A percentile compares a stretch with the other conserved stretches of the same genome.
Conservation (phyloP, 2,797 vertebrate genomes). For the Heteromormyrus szaboi region DNA sequence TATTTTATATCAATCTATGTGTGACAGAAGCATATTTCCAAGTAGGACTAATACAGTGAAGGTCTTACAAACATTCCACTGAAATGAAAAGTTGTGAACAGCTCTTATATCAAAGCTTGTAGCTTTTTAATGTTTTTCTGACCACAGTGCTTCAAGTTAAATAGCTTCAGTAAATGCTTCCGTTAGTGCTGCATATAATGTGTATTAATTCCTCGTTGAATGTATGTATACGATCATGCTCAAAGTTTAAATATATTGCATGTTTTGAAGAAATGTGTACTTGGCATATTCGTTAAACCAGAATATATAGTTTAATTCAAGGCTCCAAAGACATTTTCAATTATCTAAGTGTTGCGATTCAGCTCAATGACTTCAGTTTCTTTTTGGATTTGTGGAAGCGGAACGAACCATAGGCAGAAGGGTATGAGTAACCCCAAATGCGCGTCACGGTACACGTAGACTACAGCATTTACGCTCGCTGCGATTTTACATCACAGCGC, state of each 20-base stretch:
- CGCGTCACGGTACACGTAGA: neutral
- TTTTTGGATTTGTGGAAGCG: neutral
- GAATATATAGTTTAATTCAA: neutral
- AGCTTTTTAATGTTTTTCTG: neutral
- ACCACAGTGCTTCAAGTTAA: neutral
- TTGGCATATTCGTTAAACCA: neutral
- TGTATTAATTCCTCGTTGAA: neutral
- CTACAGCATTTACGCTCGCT: neutral
- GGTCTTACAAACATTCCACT: neutral
- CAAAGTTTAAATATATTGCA: neutral
- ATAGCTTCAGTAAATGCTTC: neutral
- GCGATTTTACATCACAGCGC: constrained; percentile 7
- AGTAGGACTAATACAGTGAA: neutral
- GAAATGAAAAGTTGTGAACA: neutral
- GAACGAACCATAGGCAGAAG: neutral
- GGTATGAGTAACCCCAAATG: neutral
- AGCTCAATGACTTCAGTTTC: neutral
- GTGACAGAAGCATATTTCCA: neutral
- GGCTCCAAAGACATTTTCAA: neutral
- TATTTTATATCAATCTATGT: neutral
- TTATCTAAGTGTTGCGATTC: neutral
- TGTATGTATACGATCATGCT: neutral
- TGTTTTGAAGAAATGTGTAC: neutral
- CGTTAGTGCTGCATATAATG: neutral
- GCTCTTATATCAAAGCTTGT: neutral